Conservation (phyloP, 92 coral and sea anemone genomes). For the Phenganax marumi region DNA sequence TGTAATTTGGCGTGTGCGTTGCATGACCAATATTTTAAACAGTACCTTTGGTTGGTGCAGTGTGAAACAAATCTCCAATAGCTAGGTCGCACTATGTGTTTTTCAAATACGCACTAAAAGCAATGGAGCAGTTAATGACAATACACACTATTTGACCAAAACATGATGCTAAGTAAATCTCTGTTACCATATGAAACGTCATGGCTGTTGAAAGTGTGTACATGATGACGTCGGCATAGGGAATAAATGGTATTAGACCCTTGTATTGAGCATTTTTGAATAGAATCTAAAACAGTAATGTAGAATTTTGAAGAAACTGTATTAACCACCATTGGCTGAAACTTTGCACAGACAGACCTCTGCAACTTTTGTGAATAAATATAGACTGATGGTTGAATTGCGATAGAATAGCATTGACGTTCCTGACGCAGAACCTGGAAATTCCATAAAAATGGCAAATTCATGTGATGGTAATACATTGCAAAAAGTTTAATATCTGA, state of each 20-base stretch:
- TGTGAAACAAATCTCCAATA: slow-evolving; percentile 78
- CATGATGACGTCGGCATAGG: slow-evolving; percentile 67
- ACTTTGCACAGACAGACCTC: slow-evolving; percentile 60
- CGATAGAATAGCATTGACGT: slow-evolving; percentile 83
- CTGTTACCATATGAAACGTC: slow-evolving; percentile 79
- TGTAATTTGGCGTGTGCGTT: background rate
- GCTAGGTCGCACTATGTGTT: slow-evolving; percentile 73
- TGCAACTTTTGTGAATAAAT: slow-evolving; percentile 78
- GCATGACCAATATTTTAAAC: background rate
- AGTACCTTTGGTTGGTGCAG: slow-evolving; percentile 74
- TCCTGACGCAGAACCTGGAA: slow-evolving; percentile 77
- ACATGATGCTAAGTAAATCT: background rate
- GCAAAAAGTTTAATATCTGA: background rate
- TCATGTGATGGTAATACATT: background rate
- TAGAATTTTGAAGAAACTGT: background rate
- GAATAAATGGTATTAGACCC: slow-evolving; percentile 74
- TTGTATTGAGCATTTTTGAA: slow-evolving; percentile 69
- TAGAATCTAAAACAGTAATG: slow-evolving; percentile 52
- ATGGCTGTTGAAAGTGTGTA: slow-evolving; percentile 82
- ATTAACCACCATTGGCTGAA: background rate
- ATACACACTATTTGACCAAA: background rate
- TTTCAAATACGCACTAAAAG: slow-evolving; percentile 69
- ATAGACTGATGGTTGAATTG: slow-evolving; percentile 78
- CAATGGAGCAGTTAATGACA: background rate
- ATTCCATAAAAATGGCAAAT: background rate